A percentile compares a stretch with the other conserved stretches of the same genome.
phyloP scores from a whole-genome alignment of 2,888 invertebrate genomes.

The Erannis defoliaria region DNA sequence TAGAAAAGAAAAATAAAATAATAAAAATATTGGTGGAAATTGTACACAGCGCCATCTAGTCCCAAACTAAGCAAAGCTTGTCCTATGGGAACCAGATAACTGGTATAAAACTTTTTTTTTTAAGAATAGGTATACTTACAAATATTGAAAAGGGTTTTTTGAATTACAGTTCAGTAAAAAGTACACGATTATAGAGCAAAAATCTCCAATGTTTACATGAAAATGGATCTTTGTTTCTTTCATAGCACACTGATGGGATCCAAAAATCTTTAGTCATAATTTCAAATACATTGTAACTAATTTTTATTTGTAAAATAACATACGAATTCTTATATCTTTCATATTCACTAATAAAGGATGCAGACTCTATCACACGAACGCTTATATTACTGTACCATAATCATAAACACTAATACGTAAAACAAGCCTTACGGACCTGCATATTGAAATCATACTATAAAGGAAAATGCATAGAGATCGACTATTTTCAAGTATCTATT shows the following conservation, averaged over 20 bases:
- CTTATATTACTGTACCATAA: slow-evolving; percentile 49
- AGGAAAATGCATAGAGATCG: slow-evolving; percentile 60
- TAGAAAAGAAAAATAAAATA: neutral
- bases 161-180: too few relatives aligned
- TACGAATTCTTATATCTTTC: slow-evolving; percentile 5
- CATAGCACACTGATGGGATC: neutral
- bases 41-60: too few relatives aligned
- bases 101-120: too few relatives aligned
- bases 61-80: too few relatives aligned
- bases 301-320: slow-evolving; percentile 17
- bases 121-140: too few relatives aligned
- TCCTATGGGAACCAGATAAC: too few relatives aligned
- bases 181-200: neutral
- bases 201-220: too few relatives aligned
- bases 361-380: slow-evolving; percentile 74
- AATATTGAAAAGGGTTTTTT: too few relatives aligned
- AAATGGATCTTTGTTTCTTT: too few relatives aligned
- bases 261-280: neutral
- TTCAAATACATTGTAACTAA: slow-evolving; percentile 10
- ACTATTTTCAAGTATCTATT: slow-evolving; percentile 28
- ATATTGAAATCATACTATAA: slow-evolving; percentile 38
- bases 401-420: slow-evolving; percentile 52
- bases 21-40: neutral
- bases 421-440: slow-evolving; percentile 54
- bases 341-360: slow-evolving; percentile 45